phyloP scores from a whole-genome alignment of 2,888 invertebrate genomes.

The Salticus scenicus region DNA sequence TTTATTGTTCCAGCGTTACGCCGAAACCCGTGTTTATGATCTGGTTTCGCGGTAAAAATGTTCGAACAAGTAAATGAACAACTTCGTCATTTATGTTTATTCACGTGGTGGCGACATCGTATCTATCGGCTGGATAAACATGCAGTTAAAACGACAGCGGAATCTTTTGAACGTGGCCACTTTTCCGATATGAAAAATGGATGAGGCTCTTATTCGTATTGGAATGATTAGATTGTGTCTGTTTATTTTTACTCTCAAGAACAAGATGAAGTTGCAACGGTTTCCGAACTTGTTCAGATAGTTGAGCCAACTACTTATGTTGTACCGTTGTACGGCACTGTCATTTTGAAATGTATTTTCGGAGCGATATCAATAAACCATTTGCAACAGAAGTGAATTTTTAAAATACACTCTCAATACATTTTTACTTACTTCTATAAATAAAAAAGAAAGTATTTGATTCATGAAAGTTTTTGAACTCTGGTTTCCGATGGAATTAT shows the following conservation, averaged over 20 bases:
- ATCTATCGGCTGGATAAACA: not conserved
- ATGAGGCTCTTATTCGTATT: not conserved
- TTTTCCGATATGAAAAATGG: conserved; percentile 6
- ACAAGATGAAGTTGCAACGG: not conserved
- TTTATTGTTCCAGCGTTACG: not conserved
- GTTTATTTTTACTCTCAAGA: conserved; percentile 10
- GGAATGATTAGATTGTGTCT: conserved; percentile 4
- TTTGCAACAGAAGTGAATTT: no score
- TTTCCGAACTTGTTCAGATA: not conserved
- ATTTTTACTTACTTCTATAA: no score
- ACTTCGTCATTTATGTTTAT: not conserved
- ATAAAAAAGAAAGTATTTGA: no score
- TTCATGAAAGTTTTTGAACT: no score
- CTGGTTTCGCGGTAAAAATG: not conserved
- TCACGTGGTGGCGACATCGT: conserved; percentile 14
- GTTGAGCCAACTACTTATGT: no score
- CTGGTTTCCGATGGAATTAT: no score
- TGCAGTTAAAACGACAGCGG: not conserved
- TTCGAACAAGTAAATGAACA: not conserved
- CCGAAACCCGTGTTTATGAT: not conserved
- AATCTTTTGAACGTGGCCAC: not conserved
- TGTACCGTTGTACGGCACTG: no score
- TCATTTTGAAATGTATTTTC: no score
- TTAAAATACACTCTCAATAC: no score
- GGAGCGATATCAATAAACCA: no score